These are phyloP conservation scores for Eriosoma lanigerum DNA, from an alignment of 1,140 invertebrate species.

Conservation along the genomic window DNA sequence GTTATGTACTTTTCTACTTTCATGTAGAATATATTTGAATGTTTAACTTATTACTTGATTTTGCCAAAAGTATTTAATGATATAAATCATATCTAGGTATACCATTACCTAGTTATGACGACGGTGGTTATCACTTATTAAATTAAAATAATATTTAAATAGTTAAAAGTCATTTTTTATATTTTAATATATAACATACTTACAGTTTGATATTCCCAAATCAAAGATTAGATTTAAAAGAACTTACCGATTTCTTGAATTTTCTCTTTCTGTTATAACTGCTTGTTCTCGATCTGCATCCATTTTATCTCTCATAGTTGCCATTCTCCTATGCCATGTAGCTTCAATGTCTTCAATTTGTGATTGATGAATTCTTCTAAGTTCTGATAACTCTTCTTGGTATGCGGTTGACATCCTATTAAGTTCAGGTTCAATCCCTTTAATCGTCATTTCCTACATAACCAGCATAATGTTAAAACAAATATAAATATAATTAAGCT, in stretches of 20 bases:
- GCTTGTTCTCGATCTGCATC: constrained; percentile 61
- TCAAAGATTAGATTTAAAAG: too few relatives aligned
- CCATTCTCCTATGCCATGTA: constrained; percentile 61
- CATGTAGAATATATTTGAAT: too few relatives aligned
- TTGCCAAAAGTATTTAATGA: too few relatives aligned
- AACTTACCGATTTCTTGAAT: constrained; percentile 54
- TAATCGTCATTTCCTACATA: constrained; percentile 69
- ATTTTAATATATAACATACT: too few relatives aligned
- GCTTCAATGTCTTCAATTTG: constrained; percentile 65
- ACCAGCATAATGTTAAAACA: constrained; percentile 20
- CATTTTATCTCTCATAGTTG: constrained; percentile 60
- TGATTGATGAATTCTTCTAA: constrained; percentile 64
- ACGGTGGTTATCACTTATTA: too few relatives aligned
- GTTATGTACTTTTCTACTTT: too few relatives aligned
- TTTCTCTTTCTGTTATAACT: constrained; percentile 60
- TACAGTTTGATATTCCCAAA: too few relatives aligned
- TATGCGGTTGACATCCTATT: constrained; percentile 67
- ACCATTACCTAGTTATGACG: too few relatives aligned
- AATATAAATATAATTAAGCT: constrained; percentile 33
- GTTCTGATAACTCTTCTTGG: constrained; percentile 64
- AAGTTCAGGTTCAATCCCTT: constrained; percentile 72
- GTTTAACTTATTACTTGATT: too few relatives aligned
- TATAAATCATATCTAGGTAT: too few relatives aligned
- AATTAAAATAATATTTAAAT: too few relatives aligned
- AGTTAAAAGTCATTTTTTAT: too few relatives aligned